Evolutionary conservation across 2,888 invertebrate species (phyloP), one percentile per base, ranked within the genome.

Genomic region (Nephrocerus scutellatus): DNA sequence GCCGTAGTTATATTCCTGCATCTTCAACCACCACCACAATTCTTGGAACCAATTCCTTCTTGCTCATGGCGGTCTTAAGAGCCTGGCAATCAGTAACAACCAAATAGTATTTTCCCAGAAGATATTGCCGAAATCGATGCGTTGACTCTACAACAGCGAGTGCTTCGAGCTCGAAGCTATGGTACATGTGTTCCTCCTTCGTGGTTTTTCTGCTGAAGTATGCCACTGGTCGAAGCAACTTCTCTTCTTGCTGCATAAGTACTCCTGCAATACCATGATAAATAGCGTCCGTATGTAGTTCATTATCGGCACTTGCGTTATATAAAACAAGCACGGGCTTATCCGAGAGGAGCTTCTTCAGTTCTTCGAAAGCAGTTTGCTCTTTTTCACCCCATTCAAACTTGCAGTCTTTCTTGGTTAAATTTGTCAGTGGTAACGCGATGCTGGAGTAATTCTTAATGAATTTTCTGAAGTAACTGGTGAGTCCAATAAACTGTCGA

Each of bases 381-480:
- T 54, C 49, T 5, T 50, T 24, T 23, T 52, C 46, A 40, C 5
- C 15, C 35, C 24, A 35, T 3, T 18, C 16, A 25, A 25, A 35
- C 16, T 2, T 25, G 2, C 2, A 2, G 2, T 26, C 12, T 35
- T 35, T 35, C 18, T 19, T 34, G 9, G 24, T 24, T 19, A 36
- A 6, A 3, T 18, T 12, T 6, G 19, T 54, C 23, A 53, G 19
- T 9, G 50, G 52, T 39, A 44, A 42, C 1, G 47, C 32, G 10
- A 50, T 43, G 5, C 31, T 9, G 8, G 35, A 19, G 13, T 49
- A 31, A 39, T 41, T 25, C 10, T 40, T 49, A 7, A 59, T 38
- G 23, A 52, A 60, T 36, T 54, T 52, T 6, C 55, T 41, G 38
- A 59, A 57, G 30, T 49, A 57, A 1, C 47, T 44, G 1, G 57